Percentiles rank a stretch among this genome's conserved stretches.
Conservation (phyloP, 2,113 vertebrate species). For the Trematocara stigmaticum region DNA sequence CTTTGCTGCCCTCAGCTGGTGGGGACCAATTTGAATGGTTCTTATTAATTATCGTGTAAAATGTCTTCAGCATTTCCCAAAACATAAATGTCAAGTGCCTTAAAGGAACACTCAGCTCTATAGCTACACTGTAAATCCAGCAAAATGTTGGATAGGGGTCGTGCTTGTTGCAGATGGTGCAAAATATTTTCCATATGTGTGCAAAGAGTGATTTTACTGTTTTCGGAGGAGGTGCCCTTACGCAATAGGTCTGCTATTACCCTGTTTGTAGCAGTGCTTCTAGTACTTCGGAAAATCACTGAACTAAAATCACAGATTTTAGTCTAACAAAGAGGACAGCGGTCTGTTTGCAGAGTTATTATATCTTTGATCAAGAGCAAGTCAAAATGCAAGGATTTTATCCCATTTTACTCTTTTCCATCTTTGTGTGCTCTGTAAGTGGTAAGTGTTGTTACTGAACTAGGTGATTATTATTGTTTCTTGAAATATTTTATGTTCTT, state of each 20-base stretch:
- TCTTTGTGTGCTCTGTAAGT: conserved; percentile 15
- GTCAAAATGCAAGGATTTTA: conserved; percentile 44
- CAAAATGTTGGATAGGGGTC: conserved; percentile 14
- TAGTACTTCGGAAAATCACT: neutral
- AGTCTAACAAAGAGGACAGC: neutral
- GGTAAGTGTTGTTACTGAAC: conserved; percentile 41
- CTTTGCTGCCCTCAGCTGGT: neutral
- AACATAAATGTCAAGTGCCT: neutral
- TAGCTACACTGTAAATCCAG: neutral
- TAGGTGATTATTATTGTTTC: neutral
- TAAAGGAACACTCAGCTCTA: neutral
- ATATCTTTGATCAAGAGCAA: neutral
- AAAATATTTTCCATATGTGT: conserved; percentile 75
- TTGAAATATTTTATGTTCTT: neutral
- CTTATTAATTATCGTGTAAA: neutral
- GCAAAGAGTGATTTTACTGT: conserved; percentile 38
- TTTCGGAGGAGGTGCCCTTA: conserved; percentile 43
- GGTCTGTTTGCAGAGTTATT: neutral
- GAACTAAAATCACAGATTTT: conserved; percentile 1
- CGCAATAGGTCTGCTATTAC: conserved; percentile 34
- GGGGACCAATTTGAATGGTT: neutral
- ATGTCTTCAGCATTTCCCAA: neutral
- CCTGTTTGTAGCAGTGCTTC: neutral
- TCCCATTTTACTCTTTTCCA: conserved; percentile 27
- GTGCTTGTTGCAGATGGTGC: conserved; percentile 60